Conservation (phyloP, 2,888 invertebrate genomes). For the Pollenia labialis region DNA sequence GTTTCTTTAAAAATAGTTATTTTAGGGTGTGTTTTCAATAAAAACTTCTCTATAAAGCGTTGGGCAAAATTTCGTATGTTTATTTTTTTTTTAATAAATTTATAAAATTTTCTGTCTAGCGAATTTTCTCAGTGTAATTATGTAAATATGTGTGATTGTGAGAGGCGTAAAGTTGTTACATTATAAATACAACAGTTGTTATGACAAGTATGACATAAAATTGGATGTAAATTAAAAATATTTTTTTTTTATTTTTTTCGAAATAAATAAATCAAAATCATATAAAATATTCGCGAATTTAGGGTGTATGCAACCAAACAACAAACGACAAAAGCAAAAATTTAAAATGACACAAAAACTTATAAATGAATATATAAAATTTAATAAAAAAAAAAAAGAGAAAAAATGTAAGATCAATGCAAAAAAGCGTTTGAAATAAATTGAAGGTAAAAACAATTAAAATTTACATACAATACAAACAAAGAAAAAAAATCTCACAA, state of each 20-base stretch:
- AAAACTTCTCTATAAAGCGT: too few species aligned
- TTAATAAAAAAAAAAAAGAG: background rate
- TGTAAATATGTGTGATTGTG: background rate
- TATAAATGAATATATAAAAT: background rate
- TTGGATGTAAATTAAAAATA: slow-evolving; percentile 12
- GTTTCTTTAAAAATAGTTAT: too few species aligned
- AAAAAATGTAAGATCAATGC: slow-evolving; percentile 23
- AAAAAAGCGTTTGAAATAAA: slow-evolving; percentile 12
- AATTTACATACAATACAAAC: slow-evolving; percentile 31
- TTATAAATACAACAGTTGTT: slow-evolving; percentile 55
- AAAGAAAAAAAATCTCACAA: background rate
- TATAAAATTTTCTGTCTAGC: too few species aligned
- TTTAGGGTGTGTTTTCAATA: too few species aligned
- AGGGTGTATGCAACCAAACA: slow-evolving; percentile 14
- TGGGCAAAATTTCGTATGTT: too few species aligned
- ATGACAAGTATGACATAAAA: slow-evolving; percentile 59
- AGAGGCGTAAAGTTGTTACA: slow-evolving; percentile 51
- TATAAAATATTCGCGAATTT: background rate
- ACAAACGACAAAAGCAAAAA: slow-evolving; percentile 5
- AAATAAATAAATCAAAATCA: background rate
- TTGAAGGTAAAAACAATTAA: slow-evolving; percentile 64
- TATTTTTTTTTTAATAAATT: too few species aligned
- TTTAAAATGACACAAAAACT: slow-evolving; percentile 32
- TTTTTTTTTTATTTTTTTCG: background rate
- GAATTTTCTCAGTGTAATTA: slow-evolving; percentile 30